These are phyloP conservation scores for Drosophila mettleri DNA, from an alignment of 2,888 invertebrate species.

Conservation along the genomic window DNA sequence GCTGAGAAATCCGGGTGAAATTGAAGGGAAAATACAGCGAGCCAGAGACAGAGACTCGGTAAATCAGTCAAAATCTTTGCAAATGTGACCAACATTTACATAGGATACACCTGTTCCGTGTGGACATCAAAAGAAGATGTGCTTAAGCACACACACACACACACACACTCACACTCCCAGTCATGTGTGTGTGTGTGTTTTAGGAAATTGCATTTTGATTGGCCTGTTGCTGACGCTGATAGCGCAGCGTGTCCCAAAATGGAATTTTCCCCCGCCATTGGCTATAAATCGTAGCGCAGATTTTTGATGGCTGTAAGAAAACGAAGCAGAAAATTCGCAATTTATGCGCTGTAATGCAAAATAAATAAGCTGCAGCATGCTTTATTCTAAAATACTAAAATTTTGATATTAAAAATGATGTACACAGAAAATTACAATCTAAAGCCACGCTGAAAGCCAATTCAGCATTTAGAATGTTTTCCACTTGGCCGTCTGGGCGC, in stretches of 20 bases:
- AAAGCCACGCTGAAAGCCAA: constrained; percentile 8
- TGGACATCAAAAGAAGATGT: constrained; percentile 46
- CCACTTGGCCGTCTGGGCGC: neutral
- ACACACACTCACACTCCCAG: neutral
- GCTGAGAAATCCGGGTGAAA: constrained; percentile 5
- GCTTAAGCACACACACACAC: constrained; percentile 14
- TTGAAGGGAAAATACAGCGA: constrained; percentile 4
- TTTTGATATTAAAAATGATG: constrained; percentile 37
- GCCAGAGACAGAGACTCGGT: neutral
- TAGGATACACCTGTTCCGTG: constrained; percentile 31
- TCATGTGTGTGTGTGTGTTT: constrained; percentile 24
- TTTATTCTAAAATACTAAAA: constrained; percentile 22
- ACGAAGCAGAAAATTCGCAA: constrained; percentile 20
- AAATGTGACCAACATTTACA: constrained; percentile 28
- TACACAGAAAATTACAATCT: constrained; percentile 27
- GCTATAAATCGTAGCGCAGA: constrained; percentile 47
- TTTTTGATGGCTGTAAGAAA: constrained; percentile 36
- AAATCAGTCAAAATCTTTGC: constrained; percentile 29
- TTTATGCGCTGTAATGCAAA: constrained; percentile 57
- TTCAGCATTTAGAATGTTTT: constrained; percentile 55
- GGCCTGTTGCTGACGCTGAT: constrained; percentile 68
- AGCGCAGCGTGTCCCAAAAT: constrained; percentile 53
- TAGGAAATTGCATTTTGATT: constrained; percentile 77
- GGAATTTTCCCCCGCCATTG: constrained; percentile 4
- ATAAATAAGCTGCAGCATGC: constrained; percentile 53